phyloP scores from a whole-genome alignment of 2,113 vertebrate species.

The Willisornis vidua region DNA sequence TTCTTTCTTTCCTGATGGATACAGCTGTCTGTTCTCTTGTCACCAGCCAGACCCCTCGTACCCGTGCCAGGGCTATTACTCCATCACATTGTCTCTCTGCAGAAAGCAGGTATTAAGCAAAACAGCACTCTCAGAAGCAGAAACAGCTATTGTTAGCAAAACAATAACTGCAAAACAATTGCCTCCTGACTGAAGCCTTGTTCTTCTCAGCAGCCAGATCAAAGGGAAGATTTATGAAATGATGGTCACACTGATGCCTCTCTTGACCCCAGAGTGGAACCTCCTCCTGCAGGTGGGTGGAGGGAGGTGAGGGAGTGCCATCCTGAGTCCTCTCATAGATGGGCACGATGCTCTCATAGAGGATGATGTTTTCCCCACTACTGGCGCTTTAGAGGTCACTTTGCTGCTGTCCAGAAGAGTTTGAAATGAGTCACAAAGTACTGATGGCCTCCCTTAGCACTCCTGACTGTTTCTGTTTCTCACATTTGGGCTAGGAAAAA shows the following conservation, averaged over 20 bases:
- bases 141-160: conserved; percentile 74
- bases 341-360: rapidly evolving
- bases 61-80: conserved; percentile 63
- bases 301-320: neutral
- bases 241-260: neutral
- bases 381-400: neutral
- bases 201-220: conserved; percentile 14
- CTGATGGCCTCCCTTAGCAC: neutral
- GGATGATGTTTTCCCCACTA: rapidly evolving
- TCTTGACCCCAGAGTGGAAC: neutral
- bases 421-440: neutral
- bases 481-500: rapidly evolving
- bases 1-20: conserved; percentile 62
- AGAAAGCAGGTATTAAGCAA: conserved; percentile 73
- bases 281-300: neutral
- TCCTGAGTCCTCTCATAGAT: rapidly evolving
- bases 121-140: conserved; percentile 61
- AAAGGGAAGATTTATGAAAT: conserved; percentile 41
- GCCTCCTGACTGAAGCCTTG: conserved; percentile 26
- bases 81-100: conserved; percentile 64
- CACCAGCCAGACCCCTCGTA: conserved; percentile 54
- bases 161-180: conserved; percentile 70
- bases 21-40: conserved; percentile 38
- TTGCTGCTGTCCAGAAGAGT: neutral
- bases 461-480: rapidly evolving